These are phyloP conservation scores for Lindbergichthys nudifrons DNA, from an alignment of 2,797 vertebrate species.

Conservation along the genomic window DNA sequence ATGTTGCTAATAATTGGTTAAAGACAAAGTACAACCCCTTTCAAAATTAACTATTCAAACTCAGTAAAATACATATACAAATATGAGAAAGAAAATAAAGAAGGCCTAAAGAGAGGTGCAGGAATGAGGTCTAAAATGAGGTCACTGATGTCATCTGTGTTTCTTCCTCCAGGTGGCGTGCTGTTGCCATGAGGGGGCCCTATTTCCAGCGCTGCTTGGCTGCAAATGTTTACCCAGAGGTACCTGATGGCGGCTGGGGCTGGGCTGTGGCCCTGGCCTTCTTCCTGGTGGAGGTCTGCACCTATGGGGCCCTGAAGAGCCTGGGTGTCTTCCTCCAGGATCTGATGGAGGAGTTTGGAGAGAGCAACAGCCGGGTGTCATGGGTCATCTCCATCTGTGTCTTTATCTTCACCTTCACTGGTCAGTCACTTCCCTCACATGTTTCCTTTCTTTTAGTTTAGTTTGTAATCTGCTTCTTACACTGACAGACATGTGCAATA, in stretches of 20 bases:
- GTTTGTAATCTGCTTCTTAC: not conserved
- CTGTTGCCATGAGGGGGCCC: constrained; percentile 83
- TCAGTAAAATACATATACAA: too few relatives aligned
- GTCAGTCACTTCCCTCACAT: constrained; percentile 77
- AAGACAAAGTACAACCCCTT: too few relatives aligned
- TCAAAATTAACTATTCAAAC: too few relatives aligned
- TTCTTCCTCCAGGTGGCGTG: constrained; percentile 23
- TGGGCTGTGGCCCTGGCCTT: constrained; percentile 92
- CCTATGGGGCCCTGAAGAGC: constrained; percentile 93
- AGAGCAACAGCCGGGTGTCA: constrained; percentile 93
- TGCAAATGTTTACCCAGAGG: constrained; percentile 89
- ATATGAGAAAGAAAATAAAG: too few relatives aligned
- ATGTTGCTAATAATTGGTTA: too few relatives aligned
- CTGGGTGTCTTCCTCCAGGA: constrained; percentile 95
- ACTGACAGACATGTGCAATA: not conserved
- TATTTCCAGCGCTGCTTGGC: constrained; percentile 73
- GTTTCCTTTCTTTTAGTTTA: not conserved
- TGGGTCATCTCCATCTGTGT: constrained; percentile 96
- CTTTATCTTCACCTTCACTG: constrained; percentile 92
- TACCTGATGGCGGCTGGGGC: constrained; percentile 95
- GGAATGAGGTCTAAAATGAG: not conserved
- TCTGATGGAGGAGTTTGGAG: constrained; percentile 89
- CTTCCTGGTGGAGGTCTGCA: constrained; percentile 92
- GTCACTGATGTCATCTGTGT: not conserved
- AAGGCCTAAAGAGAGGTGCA: too few relatives aligned